Conservation (phyloP, 2,888 invertebrate genomes). For the Tetanocera ferruginea region DNA sequence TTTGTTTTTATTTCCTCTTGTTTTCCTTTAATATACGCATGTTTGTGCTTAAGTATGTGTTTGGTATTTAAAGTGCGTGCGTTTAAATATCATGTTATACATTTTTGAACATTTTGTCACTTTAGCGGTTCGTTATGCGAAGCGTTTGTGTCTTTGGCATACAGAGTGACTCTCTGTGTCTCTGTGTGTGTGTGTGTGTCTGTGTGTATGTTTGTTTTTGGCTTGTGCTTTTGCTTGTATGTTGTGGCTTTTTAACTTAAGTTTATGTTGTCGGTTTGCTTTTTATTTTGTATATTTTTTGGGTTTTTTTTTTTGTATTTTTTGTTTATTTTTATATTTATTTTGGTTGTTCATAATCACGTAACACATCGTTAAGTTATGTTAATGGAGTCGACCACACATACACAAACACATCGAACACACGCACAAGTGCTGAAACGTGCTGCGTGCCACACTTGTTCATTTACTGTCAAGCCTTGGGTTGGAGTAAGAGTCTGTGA, state of each 20-base stretch:
- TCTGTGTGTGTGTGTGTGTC: conserved; percentile 36
- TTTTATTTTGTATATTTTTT: conserved; percentile 33
- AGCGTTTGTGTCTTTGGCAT: conserved; percentile 32
- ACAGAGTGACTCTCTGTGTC: conserved; percentile 17
- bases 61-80: conserved; percentile 4
- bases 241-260: conserved; percentile 47
- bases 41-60: background rate
- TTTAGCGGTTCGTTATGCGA: conserved; percentile 64
- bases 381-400: conserved; percentile 59
- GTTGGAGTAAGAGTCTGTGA: conserved; percentile 21
- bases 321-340: conserved; percentile 9
- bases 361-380: conserved; percentile 66
- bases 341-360: conserved; percentile 56
- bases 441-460: conserved; percentile 29
- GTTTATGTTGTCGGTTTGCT: conserved; percentile 45
- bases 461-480: conserved; percentile 36
- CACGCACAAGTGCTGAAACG: conserved; percentile 29
- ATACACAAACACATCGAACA: conserved; percentile 46
- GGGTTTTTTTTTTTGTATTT: background rate
- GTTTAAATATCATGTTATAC: conserved; percentile 6
- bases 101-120: conserved; percentile 51
- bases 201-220: conserved; percentile 24
- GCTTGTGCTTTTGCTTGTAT: conserved; percentile 41
- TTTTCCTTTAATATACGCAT: background rate
- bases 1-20: too few species aligned